These are phyloP conservation scores for Hymenopus coronatus DNA, from an alignment of 2,888 invertebrate genomes.

Conservation along the genomic window DNA sequence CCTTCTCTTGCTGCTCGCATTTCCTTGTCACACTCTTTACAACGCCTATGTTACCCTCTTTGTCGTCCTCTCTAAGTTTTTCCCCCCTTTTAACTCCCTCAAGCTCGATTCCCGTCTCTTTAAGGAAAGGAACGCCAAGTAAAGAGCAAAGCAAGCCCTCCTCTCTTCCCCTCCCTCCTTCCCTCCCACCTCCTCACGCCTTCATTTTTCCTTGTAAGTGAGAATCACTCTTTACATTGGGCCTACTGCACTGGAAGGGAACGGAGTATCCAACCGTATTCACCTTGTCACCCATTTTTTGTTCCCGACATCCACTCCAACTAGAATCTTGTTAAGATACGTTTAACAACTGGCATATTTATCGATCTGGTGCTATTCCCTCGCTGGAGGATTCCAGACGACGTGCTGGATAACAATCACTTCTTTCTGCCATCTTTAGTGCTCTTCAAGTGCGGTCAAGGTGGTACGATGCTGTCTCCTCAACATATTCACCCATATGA, in stretches of 20 bases:
- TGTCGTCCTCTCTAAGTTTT: slow-evolving; percentile 4
- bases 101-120: slow-evolving; percentile 22
- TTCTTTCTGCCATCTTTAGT: not conserved
- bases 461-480: not conserved
- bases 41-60: not conserved
- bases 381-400: not conserved
- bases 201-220: slow-evolving; percentile 16
- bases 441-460: not conserved
- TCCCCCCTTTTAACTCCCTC: slow-evolving; percentile 17
- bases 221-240: slow-evolving; percentile 4
- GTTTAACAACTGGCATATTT: not conserved
- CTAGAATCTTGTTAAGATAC: not conserved
- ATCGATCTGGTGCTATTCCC: not conserved
- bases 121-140: slow-evolving; percentile 19
- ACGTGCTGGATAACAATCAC: not conserved
- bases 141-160: slow-evolving; percentile 17
- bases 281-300: not conserved
- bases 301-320: not conserved
- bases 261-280: not conserved
- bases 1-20: not conserved
- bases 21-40: not conserved
- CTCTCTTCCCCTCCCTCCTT: not conserved
- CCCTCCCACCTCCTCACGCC: not conserved
- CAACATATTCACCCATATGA: not conserved
- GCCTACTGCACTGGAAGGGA: not conserved